Evolutionary conservation across 2,797 vertebrate genomes (phyloP), one percentile per base, ranked within the genome.

Genomic region (Chelidonichthys spinosus): DNA sequence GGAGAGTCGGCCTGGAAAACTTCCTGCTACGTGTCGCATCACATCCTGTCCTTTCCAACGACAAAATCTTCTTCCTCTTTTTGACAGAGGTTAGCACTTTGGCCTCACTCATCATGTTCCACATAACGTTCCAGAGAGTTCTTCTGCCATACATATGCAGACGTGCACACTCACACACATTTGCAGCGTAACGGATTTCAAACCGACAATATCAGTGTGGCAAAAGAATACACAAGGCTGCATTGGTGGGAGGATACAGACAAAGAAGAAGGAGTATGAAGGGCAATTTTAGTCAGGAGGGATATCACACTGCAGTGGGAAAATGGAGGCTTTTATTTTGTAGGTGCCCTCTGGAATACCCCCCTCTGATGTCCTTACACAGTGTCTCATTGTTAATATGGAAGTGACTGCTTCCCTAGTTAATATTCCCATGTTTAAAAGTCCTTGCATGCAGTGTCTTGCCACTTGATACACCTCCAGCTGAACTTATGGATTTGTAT

Each of bases 1-100:
- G 98, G 69, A 94, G 98, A 81, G 96, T 99, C 1, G 98, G 97
- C 56, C 93, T 99, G 85, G 98, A 99, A 90, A 99, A 98, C 91
- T 99, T 98, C 86, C 92, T 99, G 72, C 87, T 99, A 60, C 97
- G 98, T 49, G 95, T 99, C 75, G 97, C 97, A 79, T 97, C 97
- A 5, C 98, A 99, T 92, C 94, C 96, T 32, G 89, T 95, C 73
- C 95, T 99, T 76, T 97, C 96, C 75, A 95, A 90, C 60, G 98
- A 99, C 90, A 96, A 96, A 79, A 96, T 99, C 82, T 97, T 98
- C 86, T 96, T 93, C 83, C 93, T 94, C 9, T 99, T 99, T 93
- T 95, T 99, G 76, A 98, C 95, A 37, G 92, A 93, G 86, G 93
- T 94, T 40, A 81, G 87, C 13, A 13, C 18, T 33, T 1, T 6